Evolutionary conservation across 2,113 vertebrate species (phyloP), one percentile per base, ranked within the genome.

Genomic region (Hipposideros armiger): DNA sequence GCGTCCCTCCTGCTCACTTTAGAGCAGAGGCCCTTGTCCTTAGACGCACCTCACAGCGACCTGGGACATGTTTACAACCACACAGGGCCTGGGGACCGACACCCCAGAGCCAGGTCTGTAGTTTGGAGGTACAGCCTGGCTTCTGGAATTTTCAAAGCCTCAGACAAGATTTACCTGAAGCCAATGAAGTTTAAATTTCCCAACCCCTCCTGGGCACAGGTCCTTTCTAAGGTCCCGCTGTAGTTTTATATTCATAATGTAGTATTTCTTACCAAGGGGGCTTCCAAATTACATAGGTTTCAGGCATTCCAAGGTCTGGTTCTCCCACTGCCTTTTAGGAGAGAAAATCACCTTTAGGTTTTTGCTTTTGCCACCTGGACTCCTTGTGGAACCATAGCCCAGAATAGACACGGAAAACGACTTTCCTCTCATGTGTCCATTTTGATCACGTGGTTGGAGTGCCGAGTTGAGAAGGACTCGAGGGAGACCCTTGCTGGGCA

Each of bases 121-220:
- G 22, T 26, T 45, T 45, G 13, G 11, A 5, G 24, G 70, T 2
- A 24, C 22, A 13, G 24, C 70, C 24, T 22, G n/a, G 70, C 40
- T 28, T 40, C 40, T 15, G 24, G 13, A 14, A 15, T 13, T 42
- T 15, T 22, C 70, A 15, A 28, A 42, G 72, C 72, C 42, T 16
- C 42, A 17, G 42, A 42, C n/a, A n/a, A n/a, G 72, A 40, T 11
- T 30, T 0, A 30, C 42, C 72, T 28, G 72, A 30, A 30, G 26
- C 16, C 73, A 19, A 5, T 19, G 16, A 50, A 42, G 16, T 6
- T 11, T 32, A 50, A 52, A 30, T 28, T 32, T 52, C 28, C 73
- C 16, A 0, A 1, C 4, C 15, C 15, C 45, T 19, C 32, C 15
- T 47, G 9, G 2, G 45, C 26, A 4, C 42, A 28, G 45, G 42